Evolutionary conservation across 2,797 vertebrate species (phyloP).

Genomic region (Pantherophis alleghaniensis): DNA sequence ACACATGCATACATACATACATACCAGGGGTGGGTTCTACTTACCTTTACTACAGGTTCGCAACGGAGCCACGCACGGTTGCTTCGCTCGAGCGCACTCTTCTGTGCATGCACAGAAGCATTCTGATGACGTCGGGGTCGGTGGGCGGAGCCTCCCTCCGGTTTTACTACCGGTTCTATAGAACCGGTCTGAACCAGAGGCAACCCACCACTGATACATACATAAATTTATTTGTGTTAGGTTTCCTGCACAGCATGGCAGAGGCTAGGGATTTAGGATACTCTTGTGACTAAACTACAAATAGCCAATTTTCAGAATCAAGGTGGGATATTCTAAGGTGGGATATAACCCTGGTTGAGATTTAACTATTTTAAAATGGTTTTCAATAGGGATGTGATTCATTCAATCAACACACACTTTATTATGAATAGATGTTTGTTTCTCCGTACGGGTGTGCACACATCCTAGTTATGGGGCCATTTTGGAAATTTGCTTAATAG

Average conservation of each 20-base stretch:
- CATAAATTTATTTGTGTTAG: not conserved
- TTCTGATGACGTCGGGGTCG: no score
- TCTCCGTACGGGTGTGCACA: not conserved
- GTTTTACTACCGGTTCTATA: no score
- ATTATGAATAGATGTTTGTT: not conserved
- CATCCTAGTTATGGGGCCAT: not conserved
- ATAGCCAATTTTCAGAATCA: not conserved
- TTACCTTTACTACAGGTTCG: no score
- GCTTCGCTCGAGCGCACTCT: no score
- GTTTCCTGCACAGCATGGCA: not conserved
- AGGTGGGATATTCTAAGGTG: not conserved
- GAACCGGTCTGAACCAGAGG: no score
- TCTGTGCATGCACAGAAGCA: no score
- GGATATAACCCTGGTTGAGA: not conserved
- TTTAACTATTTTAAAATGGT: not conserved
- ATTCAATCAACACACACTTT: not conserved
- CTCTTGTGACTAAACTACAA: not conserved
- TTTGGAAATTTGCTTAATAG: not conserved
- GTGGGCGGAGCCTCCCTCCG: no score
- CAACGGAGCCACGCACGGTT: no score
- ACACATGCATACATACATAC: no score
- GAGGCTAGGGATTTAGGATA: not conserved
- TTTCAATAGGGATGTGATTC: not conserved
- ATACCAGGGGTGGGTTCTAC: no score
- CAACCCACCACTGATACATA: no score